These are phyloP conservation scores for Drosophila nigrodunni DNA, from an alignment of 1,140 invertebrate species.

Conservation along the genomic window DNA sequence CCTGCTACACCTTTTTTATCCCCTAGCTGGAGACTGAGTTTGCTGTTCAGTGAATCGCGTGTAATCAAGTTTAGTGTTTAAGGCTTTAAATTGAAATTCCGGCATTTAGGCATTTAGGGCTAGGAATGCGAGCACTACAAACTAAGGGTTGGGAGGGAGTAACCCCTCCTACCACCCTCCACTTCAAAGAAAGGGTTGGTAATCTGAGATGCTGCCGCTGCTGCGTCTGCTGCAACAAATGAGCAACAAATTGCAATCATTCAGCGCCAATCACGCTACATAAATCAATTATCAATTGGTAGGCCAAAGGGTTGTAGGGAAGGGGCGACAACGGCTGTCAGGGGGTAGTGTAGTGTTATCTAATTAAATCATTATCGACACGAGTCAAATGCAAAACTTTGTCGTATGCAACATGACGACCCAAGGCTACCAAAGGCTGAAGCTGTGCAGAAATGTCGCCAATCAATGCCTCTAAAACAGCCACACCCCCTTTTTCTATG, in stretches of 20 bases:
- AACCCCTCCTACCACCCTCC: background rate
- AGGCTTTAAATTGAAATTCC: constrained; percentile 78
- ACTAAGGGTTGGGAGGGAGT: constrained; percentile 3
- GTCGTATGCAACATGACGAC: background rate
- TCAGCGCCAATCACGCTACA: constrained; percentile 28
- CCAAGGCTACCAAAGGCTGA: background rate
- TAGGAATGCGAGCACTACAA: constrained; percentile 59
- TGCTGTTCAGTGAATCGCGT: constrained; percentile 52
- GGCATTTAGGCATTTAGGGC: constrained; percentile 64
- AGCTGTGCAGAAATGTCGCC: constrained; percentile 6
- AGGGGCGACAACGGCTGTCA: background rate
- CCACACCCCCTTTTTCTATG: background rate
- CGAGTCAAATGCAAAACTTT: constrained; percentile 33
- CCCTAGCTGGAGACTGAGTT: constrained; percentile 15
- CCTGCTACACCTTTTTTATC: background rate
- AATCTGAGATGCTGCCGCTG: constrained; percentile 6
- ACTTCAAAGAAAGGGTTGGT: constrained; percentile 18
- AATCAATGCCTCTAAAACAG: background rate
- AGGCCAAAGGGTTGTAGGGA: no score
- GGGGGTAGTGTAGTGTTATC: background rate
- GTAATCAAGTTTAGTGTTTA: constrained; percentile 82
- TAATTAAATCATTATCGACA: constrained; percentile 55
- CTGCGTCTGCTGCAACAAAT: constrained; percentile 32
- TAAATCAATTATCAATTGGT: constrained; percentile 33
- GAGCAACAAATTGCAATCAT: constrained; percentile 51